A percentile compares a stretch with the other conserved stretches of the same genome.
These are phyloP conservation scores for Danionella dracula DNA, from an alignment of 2,797 vertebrate genomes.

Conservation along the genomic window DNA sequence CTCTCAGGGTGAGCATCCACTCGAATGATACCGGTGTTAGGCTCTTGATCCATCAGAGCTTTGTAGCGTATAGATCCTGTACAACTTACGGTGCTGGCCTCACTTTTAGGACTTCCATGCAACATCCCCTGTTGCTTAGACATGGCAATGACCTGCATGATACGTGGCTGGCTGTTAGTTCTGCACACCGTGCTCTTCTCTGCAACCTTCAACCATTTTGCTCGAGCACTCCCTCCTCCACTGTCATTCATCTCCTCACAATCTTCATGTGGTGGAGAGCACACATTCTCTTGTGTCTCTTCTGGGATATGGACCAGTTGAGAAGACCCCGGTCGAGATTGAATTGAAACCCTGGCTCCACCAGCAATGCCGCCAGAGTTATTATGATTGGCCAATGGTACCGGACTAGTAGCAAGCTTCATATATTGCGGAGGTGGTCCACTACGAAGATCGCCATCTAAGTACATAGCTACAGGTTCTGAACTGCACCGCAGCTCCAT, in stretches of 20 bases:
- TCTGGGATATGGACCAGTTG: slow-evolving; percentile 97
- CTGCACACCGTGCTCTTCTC: slow-evolving; percentile 77
- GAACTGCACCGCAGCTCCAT: slow-evolving; percentile 89
- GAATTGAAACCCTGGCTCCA: slow-evolving; percentile 85
- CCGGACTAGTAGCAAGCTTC: slow-evolving; percentile 52
- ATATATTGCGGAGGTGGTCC: slow-evolving; percentile 49
- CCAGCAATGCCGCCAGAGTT: slow-evolving; percentile 78
- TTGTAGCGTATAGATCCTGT: slow-evolving; percentile 80
- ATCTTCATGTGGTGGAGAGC: slow-evolving; percentile 69
- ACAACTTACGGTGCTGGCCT: slow-evolving; percentile 78
- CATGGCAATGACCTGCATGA: slow-evolving; percentile 98
- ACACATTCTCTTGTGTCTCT: slow-evolving; percentile 86
- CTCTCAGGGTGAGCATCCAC: slow-evolving; percentile 93
- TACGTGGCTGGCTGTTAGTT: slow-evolving; percentile 82
- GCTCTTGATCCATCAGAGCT: slow-evolving; percentile 79
- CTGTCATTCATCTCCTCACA: slow-evolving; percentile 69
- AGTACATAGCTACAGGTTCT: slow-evolving; percentile 78
- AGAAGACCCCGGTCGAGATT: slow-evolving; percentile 91
- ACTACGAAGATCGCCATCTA: slow-evolving; percentile 75
- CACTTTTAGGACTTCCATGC: slow-evolving; percentile 87
- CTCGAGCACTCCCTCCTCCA: slow-evolving; percentile 71
- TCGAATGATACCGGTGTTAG: slow-evolving; percentile 71
- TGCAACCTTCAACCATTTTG: slow-evolving; percentile 89
- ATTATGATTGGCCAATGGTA: slow-evolving; percentile 71
- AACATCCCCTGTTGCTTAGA: slow-evolving; percentile 96